Percentiles rank a stretch among this genome's conserved stretches.
Evolutionary conservation across 2,113 vertebrate species (phyloP).

Genomic region (Notiomystis cincta): DNA sequence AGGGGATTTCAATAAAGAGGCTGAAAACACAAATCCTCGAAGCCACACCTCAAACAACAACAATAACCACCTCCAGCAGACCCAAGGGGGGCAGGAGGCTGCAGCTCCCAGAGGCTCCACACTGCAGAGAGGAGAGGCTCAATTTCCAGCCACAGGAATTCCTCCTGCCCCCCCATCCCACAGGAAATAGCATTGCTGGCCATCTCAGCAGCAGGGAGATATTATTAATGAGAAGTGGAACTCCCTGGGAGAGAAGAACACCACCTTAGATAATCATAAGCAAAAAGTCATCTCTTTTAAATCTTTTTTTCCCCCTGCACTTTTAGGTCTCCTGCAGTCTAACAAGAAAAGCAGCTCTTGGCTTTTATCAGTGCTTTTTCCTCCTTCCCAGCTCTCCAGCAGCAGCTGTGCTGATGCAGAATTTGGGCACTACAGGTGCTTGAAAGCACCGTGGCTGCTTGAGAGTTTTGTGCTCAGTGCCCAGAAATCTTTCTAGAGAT

Average conservation of each 20-base stretch:
- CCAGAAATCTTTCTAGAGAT: neutral
- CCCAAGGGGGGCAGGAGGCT: neutral
- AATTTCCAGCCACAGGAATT: neutral
- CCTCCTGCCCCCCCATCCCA: neutral
- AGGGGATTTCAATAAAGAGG: neutral
- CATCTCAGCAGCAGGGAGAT: neutral
- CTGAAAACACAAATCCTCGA: neutral
- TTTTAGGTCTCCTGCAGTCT: neutral
- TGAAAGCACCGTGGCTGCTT: neutral
- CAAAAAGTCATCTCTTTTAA: neutral
- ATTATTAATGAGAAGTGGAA: neutral
- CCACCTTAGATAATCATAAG: neutral
- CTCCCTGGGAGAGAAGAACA: neutral
- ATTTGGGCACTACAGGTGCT: neutral
- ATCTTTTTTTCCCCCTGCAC: too few relatives aligned
- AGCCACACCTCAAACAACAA: neutral
- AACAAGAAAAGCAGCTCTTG: neutral
- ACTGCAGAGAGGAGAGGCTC: neutral
- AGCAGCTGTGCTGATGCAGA: neutral
- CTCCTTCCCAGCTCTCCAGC: neutral
- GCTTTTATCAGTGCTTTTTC: neutral
- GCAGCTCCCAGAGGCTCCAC: neutral
- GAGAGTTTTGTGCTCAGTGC: neutral
- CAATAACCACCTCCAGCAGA: neutral
- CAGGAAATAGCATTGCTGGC: neutral